These are phyloP conservation scores for Diabrotica balteata DNA, from an alignment of 2,888 invertebrate species.

Conservation along the genomic window DNA sequence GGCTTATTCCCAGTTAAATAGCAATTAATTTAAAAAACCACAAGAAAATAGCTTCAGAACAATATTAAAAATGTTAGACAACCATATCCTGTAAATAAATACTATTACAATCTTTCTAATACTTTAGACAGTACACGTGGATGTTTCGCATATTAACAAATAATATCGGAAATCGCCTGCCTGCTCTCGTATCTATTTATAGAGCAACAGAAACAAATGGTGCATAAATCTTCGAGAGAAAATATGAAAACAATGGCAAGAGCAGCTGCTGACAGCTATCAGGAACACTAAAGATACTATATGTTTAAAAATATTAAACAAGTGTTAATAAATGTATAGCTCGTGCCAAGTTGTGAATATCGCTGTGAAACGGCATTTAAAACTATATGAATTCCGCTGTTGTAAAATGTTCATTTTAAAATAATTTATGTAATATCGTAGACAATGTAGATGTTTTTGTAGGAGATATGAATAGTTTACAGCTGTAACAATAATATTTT, in stretches of 20 bases:
- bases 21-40: no score
- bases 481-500: no score
- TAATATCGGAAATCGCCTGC: not conserved
- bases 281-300: constrained; percentile 13
- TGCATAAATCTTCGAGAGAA: constrained; percentile 17
- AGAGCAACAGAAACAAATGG: constrained; percentile 21
- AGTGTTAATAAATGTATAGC: constrained; percentile 12
- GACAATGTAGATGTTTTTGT: no score
- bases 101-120: no score
- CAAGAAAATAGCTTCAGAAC: no score
- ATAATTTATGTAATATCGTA: no score
- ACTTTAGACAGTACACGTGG: not conserved
- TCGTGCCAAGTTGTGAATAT: constrained; percentile 13
- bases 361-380: not conserved
- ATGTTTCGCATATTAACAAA: not conserved
- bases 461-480: no score
- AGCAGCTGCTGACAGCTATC: constrained; percentile 23
- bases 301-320: constrained; percentile 18
- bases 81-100: no score
- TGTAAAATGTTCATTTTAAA: no score
- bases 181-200: constrained; percentile 13
- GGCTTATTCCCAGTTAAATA: no score
- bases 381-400: no score
- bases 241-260: constrained; percentile 26
- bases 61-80: no score